A percentile compares a stretch with the other conserved stretches of the same genome.
These are phyloP conservation scores for Ceryle rudis DNA, from an alignment of 2,797 vertebrate genomes.

Conservation along the genomic window DNA sequence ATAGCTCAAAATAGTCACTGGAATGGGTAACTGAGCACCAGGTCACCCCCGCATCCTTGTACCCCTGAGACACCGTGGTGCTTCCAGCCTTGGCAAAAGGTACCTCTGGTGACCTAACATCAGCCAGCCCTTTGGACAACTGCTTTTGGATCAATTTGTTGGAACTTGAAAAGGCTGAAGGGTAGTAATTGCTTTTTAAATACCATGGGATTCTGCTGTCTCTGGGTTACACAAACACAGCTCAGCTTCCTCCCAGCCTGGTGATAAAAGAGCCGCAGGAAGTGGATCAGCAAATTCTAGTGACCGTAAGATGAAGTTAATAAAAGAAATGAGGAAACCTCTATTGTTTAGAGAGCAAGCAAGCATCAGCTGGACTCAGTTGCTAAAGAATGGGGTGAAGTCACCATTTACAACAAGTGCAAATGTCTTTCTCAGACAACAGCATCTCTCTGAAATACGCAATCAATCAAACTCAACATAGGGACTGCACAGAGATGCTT, in stretches of 20 bases:
- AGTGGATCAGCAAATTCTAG: neutral
- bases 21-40: neutral
- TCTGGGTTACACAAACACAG: neutral
- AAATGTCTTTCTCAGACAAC: neutral
- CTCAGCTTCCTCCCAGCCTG: neutral
- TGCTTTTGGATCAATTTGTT: neutral
- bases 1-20: neutral
- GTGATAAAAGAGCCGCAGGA: neutral
- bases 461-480: neutral
- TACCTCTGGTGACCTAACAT: neutral
- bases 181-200: neutral
- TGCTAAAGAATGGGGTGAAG: neutral
- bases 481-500: neutral
- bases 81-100: neutral
- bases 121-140: neutral
- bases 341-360: neutral
- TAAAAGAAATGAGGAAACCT: neutral
- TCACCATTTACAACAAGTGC: neutral
- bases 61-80: fast-evolving
- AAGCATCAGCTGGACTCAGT: neutral
- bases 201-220: neutral
- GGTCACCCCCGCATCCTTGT: neutral
- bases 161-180: neutral
- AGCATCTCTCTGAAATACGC: neutral
- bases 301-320: neutral